Conservation (phyloP, 35 echinoderm and acorn worm species). For the Eucidaris tribuloides region DNA sequence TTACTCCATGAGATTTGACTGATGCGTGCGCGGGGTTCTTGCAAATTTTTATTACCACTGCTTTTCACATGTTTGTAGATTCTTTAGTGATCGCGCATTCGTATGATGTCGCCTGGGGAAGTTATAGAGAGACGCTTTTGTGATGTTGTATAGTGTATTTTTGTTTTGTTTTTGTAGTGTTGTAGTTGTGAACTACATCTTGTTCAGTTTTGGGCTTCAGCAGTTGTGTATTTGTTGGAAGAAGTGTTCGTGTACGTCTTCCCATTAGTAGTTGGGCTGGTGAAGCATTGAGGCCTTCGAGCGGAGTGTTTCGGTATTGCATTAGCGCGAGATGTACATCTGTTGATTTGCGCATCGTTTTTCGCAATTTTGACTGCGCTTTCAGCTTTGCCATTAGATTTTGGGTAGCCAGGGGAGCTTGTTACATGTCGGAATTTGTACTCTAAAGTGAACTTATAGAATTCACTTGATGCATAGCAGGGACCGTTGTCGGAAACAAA, state of each 20-base stretch:
- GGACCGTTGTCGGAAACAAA: slow-evolving; percentile 74
- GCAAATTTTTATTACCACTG: no score
- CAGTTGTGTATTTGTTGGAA: slow-evolving; percentile 18
- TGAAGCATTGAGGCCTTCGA: slow-evolving; percentile 32
- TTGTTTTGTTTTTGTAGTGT: no score
- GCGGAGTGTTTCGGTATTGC: slow-evolving; percentile 56
- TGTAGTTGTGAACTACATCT: no score
- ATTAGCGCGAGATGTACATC: slow-evolving; percentile 49
- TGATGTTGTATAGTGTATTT: no score
- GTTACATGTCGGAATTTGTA: slow-evolving; percentile 49
- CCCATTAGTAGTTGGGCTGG: slow-evolving; percentile 63
- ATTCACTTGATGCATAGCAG: slow-evolving; percentile 53
- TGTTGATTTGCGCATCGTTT: slow-evolving; percentile 44
- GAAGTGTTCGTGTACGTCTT: slow-evolving; percentile 21
- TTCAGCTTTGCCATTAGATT: slow-evolving; percentile 48
- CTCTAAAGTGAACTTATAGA: slow-evolving; percentile 42
- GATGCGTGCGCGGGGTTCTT: no score
- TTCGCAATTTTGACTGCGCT: slow-evolving; percentile 62
- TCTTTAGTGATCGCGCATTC: no score
- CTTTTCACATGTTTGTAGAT: no score
- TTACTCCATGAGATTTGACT: no score
- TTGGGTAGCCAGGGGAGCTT: slow-evolving; percentile 25
- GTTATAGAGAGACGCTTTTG: no score
- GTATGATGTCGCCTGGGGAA: no score
- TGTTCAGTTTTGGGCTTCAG: no score